Evolutionary conservation across 2,113 vertebrate genomes (phyloP), one percentile per base, ranked within the genome.

Genomic region (Tautogolabrus adspersus): DNA sequence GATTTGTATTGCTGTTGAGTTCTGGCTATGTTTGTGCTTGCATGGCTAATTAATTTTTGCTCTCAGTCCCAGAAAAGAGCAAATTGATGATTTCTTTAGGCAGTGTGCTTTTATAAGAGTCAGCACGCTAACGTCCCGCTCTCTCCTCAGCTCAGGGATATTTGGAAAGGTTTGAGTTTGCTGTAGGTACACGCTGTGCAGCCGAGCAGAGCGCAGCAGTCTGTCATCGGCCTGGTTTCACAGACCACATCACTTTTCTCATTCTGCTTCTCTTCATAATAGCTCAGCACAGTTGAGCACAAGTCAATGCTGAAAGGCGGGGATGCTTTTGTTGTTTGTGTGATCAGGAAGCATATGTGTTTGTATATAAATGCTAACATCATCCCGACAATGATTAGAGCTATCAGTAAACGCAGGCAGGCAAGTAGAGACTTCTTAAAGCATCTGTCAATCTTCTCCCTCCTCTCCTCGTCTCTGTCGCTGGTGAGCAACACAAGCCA

Each of bases 151-250:
- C 69, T 22, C 46, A 61, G 49, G 75, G 75, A 72, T 83, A 66
- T 74, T 88, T 87, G 79, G 75, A 88, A 40, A 40, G 56, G 77
- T 82, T 72, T 75, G 79, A 60, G 58, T 84, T 86, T 85, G 75
- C 79, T 85, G 83, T 85, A 89, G 89, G 88, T 86, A 85, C 64
- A 72, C 69, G 73, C 86, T 89, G 80, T 84, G 73, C 81, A 89
- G 80, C 79, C 77, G 75, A 82, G 87, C 82, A 85, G 62, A 82
- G 74, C 76, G 46, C 83, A 88, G 89, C 85, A 82, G 76, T 87
- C 75, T 88, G 79, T 88, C 78, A 80, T 75, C 70, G 46, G 52
- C 47, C 58, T 5, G n/a, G 58, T 86, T 70, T 83, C 79, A 61
- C 61, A 62, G 69, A 83, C 75, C 34, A 65, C 67, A 60, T 84